Conservation (phyloP, 2,113 vertebrate genomes). For the Cheilinus undulatus region DNA sequence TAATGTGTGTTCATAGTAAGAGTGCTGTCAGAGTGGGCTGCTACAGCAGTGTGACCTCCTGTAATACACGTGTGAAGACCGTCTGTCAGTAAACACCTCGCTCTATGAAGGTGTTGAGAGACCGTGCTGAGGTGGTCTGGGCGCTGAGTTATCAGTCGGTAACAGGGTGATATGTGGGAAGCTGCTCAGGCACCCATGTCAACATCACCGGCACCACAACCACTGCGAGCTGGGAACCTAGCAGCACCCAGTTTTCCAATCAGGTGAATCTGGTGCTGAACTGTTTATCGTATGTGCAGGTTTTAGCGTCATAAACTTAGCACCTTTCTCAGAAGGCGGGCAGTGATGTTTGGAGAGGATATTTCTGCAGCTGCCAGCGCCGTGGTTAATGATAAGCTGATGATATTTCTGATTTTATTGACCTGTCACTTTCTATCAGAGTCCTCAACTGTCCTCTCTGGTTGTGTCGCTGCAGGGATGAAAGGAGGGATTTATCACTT, state of each 20-base stretch:
- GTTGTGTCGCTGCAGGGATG: too few relatives aligned
- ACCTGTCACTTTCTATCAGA: constrained; percentile 83
- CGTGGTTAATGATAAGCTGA: constrained; percentile 75
- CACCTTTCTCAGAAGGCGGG: constrained; percentile 79
- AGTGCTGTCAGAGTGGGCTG: constrained; percentile 34
- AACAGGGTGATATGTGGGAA: constrained; percentile 49
- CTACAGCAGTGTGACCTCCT: constrained; percentile 36
- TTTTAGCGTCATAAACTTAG: constrained; percentile 83
- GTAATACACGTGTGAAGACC: constrained; percentile 67
- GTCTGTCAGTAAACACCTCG: constrained; percentile 75
- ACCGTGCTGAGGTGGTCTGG: constrained; percentile 37
- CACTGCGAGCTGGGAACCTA: constrained; percentile 16
- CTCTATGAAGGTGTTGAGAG: constrained; percentile 56
- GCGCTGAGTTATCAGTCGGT: constrained; percentile 29
- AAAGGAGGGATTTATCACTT: too few relatives aligned
- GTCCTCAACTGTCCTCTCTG: constrained; percentile 63
- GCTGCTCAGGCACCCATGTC: constrained; percentile 18
- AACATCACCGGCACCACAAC: constrained; percentile 24
- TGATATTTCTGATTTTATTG: constrained; percentile 84
- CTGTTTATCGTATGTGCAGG: constrained; percentile 70
- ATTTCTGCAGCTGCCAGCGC: constrained; percentile 79
- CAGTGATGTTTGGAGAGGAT: constrained; percentile 68
- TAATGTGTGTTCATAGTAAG: constrained; percentile 25
- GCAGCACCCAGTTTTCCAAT: constrained; percentile 1
- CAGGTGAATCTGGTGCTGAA: constrained; percentile 55